Percentiles rank a stretch among this genome's conserved stretches.
Evolutionary conservation across 1,140 invertebrate genomes (phyloP).

Genomic region (Tribolium castaneum): DNA sequence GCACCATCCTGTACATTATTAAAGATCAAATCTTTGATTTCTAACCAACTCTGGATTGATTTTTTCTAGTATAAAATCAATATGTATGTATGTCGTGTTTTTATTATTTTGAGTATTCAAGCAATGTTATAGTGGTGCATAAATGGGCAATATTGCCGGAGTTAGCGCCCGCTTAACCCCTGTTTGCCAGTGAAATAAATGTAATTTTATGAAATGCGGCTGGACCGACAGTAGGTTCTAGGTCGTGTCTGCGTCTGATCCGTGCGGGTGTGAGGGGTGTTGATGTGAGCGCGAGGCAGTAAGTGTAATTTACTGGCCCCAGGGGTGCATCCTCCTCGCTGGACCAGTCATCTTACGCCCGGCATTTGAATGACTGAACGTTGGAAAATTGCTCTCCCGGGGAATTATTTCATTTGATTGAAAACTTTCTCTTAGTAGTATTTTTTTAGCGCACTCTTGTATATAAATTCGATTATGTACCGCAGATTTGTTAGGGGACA

Average conservation of each 20-base stretch:
- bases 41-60: background rate
- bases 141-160: constrained; percentile 57
- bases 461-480: constrained; percentile 70
- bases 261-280: constrained; percentile 51
- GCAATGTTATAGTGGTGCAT: constrained; percentile 37
- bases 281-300: constrained; percentile 60
- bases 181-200: constrained; percentile 51
- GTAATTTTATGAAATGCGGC: constrained; percentile 55
- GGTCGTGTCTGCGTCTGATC: background rate
- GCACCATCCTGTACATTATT: too few species aligned
- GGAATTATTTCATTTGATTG: constrained; percentile 64
- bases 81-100: too few species aligned
- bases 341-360: constrained; percentile 58
- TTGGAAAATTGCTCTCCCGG: constrained; percentile 61
- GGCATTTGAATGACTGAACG: constrained; percentile 60
- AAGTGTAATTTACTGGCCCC: constrained; percentile 63
- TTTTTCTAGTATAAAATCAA: background rate
- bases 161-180: constrained; percentile 55
- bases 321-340: constrained; percentile 52
- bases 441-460: constrained; percentile 60
- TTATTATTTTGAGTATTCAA: too few species aligned
- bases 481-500: constrained; percentile 57
- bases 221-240: constrained; percentile 16
- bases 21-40: too few species aligned
- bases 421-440: constrained; percentile 62